Evolutionary conservation across 2,888 invertebrate genomes (phyloP), one percentile per base, ranked within the genome.

Genomic region (Calephelis perditalis): DNA sequence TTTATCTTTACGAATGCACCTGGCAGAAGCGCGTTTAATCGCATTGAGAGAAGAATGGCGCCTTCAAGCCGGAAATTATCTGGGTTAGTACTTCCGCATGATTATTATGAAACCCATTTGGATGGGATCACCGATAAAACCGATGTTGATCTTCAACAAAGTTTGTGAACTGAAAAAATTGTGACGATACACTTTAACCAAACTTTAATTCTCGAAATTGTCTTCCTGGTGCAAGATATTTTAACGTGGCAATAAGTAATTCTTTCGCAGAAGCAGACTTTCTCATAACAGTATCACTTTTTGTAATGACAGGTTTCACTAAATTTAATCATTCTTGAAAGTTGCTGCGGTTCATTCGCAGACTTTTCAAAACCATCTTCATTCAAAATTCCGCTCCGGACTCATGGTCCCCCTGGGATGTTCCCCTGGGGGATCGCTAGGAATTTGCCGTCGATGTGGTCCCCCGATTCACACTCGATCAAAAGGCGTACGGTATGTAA

Each of bases 1-100:
- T 68, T 67, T 59, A 26, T 69, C 46, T 59, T 61, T 37, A 68
- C 68, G 37, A 67, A 68, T 70, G 67, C 67, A 57, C 67, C 67
- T 61, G 65, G 65, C 60, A 66, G 64, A 57, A 70, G 68, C 59
- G 65, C 68, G 56, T 70, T 64, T 62, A 67, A 67, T 59, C 47
- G 68, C 58, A 65, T 68, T 57, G 67, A 69, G 63, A 62, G 67
- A 61, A 40, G 54, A 40, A 59, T 70, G 66, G 65, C 66, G 37
- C 68, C 67, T 59, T 58, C 68, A 46, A 69, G 68, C 61, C 64
- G 59, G 43, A 60, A 64, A 10, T 10, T 45, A 45, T 10, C 45
- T 10, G 45, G 45, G 1, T 1, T 45, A 1, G 2, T 45, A 10
- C 45, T 45, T 45, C 45, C 45, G 5, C 10, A 45, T 45, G 45